Conservation (phyloP, 2,113 vertebrate genomes). For the Eidolon helvum region DNA sequence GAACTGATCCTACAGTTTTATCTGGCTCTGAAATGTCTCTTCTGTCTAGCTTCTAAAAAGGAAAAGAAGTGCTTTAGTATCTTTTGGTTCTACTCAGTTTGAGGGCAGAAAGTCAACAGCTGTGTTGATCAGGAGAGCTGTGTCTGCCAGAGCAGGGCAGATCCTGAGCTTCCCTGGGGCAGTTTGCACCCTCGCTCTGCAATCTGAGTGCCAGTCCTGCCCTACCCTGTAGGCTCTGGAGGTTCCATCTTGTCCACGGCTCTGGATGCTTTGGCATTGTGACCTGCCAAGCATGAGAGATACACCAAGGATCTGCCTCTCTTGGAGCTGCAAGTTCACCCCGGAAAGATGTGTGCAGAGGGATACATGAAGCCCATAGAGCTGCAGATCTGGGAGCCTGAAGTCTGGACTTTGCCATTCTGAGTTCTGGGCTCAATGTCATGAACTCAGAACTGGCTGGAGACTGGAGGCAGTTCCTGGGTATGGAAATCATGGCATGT, state of each 20-base stretch:
- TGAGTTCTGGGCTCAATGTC: not conserved
- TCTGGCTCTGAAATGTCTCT: not conserved
- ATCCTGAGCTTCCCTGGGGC: not conserved
- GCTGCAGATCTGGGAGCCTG: not conserved
- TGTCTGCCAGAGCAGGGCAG: not conserved
- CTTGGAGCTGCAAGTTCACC: not conserved
- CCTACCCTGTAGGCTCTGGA: not conserved
- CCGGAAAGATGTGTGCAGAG: not conserved
- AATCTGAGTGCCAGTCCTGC: not conserved
- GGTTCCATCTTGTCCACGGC: not conserved
- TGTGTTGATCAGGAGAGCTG: not conserved
- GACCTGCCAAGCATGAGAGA: not conserved
- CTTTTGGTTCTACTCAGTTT: not conserved
- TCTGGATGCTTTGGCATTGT: not conserved
- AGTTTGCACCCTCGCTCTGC: not conserved
- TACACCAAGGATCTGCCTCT: not conserved
- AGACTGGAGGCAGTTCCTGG: not conserved
- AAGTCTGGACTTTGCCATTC: not conserved
- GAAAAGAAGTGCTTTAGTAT: not conserved
- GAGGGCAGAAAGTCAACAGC: not conserved
- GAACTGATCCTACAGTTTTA: not conserved
- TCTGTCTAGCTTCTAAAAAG: slow-evolving; percentile 12
- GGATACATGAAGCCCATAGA: not conserved
- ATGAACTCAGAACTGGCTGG: not conserved
- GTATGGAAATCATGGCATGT: not conserved